Base-by-base conservation (phyloP, 2,888 invertebrate genomes). In the Ptychoptera contaminata region DNA sequence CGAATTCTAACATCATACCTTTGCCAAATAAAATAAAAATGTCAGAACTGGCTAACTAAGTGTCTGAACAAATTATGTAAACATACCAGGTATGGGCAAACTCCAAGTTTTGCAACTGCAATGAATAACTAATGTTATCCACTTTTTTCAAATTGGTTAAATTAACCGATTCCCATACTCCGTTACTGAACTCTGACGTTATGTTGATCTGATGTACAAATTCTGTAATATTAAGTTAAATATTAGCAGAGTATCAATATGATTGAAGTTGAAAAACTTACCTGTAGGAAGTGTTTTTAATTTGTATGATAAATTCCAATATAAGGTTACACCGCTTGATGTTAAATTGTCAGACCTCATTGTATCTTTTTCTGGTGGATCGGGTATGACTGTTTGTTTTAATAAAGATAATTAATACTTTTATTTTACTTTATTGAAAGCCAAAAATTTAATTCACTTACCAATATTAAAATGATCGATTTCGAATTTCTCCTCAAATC, bases 1-100 rank as follows among this genome's bases (percentile, higher is more conserved):
- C 75, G 76, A 43, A 86, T 76, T 50, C 82, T 69, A 1, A 86
- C 72, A 51, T 82, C 79, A 66, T 84, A 87, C 42, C 73, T 53
- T 45, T 56, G 58, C 42, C 53, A 56, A 3, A 59, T n/a, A n/a
- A n/a, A n/a, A n/a, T n/a, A n/a, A n/a, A n/a, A n/a, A n/a, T n/a
- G n/a, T n/a, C n/a, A n/a, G 56, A 41, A 31, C 57, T 53, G 3
- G 50, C 51, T 3, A 62, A 46, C 10, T 55, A 54, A 14, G 69
- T 51, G 74, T 70, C 56, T 81, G 73, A 1, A 82, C 76, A 63
- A 77, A 79, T 44, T 72, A 68, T 40, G 83, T 32, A 15, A 11
- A 38, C 37, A 42, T 47, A 42, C 47, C 47, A 47, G n/a, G 42
- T 47, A 35, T 47, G 42, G 1, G 47, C 44, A 35, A 36, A 47